phyloP scores from a whole-genome alignment of 2,888 invertebrate species.

The Standfussiana lucernea region DNA sequence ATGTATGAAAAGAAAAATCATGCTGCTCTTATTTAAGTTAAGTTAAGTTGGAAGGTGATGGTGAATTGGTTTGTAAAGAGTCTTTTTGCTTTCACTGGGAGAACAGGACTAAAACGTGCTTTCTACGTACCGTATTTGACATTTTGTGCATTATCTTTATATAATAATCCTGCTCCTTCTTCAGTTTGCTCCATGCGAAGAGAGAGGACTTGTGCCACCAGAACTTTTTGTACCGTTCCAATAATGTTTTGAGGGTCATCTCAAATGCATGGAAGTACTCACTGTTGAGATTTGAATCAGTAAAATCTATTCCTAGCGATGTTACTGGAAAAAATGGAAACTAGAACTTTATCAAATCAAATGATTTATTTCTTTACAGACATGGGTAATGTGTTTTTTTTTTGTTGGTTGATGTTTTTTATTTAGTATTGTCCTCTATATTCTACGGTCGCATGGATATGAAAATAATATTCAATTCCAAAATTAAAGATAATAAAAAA shows the following conservation, averaged over 20 bases:
- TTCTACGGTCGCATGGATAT: neutral
- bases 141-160: conserved; percentile 79
- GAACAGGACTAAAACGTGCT: neutral
- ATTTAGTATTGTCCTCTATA: too few relatives aligned
- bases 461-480: neutral
- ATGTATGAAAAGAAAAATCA: neutral
- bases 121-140: conserved; percentile 76
- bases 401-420: too few relatives aligned
- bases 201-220: conserved; percentile 77
- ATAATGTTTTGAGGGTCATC: conserved; percentile 76
- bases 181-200: conserved; percentile 77
- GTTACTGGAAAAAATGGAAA: conserved; percentile 74
- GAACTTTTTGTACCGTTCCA: conserved; percentile 79
- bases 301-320: conserved; percentile 80
- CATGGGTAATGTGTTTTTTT: neutral
- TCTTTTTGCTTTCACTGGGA: neutral
- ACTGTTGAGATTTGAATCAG: conserved; percentile 76
- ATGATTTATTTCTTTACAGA: neutral
- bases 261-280: conserved; percentile 80
- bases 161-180: conserved; percentile 78
- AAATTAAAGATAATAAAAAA: too few relatives aligned
- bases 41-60: neutral
- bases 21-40: neutral
- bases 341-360: neutral
- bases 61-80: neutral